Evolutionary conservation across 2,113 vertebrate species (phyloP).

Genomic region (Gobiocypris rarus): DNA sequence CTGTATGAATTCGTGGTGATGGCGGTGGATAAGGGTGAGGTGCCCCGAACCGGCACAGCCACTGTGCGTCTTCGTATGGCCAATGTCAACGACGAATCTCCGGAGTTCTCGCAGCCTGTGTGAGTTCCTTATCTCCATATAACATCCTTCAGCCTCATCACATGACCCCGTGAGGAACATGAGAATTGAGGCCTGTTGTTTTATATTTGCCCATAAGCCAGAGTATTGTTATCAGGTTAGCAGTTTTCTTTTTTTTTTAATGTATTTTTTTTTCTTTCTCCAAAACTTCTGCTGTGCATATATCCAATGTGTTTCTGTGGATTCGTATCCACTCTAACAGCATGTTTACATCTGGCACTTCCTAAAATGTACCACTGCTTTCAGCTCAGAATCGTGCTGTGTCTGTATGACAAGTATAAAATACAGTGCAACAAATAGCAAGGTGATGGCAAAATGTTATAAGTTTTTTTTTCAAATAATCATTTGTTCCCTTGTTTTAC

Average conservation of each 20-base stretch:
- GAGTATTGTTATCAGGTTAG: neutral
- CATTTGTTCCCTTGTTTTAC: no score
- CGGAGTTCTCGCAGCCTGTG: constrained; percentile 84
- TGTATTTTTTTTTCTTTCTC: neutral
- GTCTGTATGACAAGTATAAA: neutral
- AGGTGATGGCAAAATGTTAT: neutral
- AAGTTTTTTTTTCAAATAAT: no score
- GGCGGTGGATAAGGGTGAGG: constrained; percentile 85
- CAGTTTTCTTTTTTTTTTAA: constrained; percentile 11
- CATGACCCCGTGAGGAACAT: neutral
- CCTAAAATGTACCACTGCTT: neutral
- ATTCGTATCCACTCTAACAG: neutral
- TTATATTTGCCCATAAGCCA: neutral
- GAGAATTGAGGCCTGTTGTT: neutral
- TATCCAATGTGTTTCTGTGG: neutral
- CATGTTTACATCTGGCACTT: neutral
- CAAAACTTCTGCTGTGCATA: neutral
- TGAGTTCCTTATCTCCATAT: constrained; percentile 67
- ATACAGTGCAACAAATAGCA: neutral
- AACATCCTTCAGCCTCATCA: neutral
- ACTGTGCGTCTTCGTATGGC: constrained; percentile 85
- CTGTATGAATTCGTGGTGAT: constrained; percentile 89
- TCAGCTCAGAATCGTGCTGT: neutral
- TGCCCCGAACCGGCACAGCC: constrained; percentile 83
- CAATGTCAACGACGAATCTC: constrained; percentile 89